Evolutionary conservation across 2,888 invertebrate genomes (phyloP).

Genomic region (Watsonalla cultraria): DNA sequence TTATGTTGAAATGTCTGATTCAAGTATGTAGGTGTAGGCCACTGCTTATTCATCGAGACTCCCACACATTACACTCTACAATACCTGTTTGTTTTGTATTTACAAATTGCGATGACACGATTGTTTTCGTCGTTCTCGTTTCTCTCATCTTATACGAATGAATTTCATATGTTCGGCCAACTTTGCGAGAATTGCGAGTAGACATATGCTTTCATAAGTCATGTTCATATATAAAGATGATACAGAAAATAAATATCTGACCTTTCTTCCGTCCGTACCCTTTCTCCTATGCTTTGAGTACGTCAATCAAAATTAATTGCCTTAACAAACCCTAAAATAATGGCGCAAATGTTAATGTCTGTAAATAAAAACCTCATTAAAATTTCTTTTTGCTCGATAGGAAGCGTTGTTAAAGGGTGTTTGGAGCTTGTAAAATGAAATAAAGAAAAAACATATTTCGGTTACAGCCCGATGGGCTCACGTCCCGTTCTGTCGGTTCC

Average conservation of each 20-base stretch:
- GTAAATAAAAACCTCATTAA: not conserved
- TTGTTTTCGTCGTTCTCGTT: not conserved
- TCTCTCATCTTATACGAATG: not conserved
- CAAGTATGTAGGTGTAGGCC: conserved; percentile 36
- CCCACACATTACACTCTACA: conserved; percentile 25
- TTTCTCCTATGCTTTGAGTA: too few species aligned
- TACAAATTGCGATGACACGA: not conserved
- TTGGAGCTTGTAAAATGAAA: not conserved
- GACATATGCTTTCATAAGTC: not conserved
- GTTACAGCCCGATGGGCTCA: conserved; percentile 5
- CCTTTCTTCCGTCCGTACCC: too few species aligned
- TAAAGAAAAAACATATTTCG: not conserved
- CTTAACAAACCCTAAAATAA: not conserved
- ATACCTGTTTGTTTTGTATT: not conserved
- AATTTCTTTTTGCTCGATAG: not conserved
- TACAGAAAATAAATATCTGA: too few species aligned
- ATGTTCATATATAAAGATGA: not conserved
- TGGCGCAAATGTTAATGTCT: not conserved
- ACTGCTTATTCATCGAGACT: conserved; percentile 34
- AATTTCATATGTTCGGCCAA: too few species aligned
- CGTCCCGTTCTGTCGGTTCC: conserved; percentile 13
- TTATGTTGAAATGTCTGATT: conserved; percentile 22
- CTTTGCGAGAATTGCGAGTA: too few species aligned
- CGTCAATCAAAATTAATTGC: too few species aligned
- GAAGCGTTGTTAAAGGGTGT: not conserved